Evolutionary conservation across 1,140 invertebrate species (phyloP).

Genomic region (Galleria mellonella): DNA sequence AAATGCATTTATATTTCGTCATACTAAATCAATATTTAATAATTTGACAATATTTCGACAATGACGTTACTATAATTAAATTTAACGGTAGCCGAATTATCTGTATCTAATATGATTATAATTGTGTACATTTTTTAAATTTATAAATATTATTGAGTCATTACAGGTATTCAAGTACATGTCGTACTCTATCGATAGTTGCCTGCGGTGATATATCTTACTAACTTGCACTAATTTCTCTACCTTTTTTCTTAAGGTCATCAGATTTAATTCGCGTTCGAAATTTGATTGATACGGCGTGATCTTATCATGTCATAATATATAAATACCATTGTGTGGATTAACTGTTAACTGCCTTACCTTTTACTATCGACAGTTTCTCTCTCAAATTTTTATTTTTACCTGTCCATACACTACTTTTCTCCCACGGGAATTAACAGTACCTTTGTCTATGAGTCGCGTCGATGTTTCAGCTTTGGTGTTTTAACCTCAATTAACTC

Average conservation of each 20-base stretch:
- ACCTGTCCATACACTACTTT: constrained; percentile 4
- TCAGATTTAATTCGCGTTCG: background rate
- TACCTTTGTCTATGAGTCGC: constrained; percentile 47
- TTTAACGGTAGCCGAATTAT: too few species aligned
- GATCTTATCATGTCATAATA: background rate
- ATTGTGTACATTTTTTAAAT: too few species aligned
- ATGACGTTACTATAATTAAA: too few species aligned
- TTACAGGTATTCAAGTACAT: too few species aligned
- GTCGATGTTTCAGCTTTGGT: constrained; percentile 40
- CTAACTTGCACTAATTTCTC: constrained; percentile 1
- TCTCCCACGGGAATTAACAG: constrained; percentile 26
- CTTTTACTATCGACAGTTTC: constrained; percentile 22
- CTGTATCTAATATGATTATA: too few species aligned
- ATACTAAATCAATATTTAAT: too few species aligned
- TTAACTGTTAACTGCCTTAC: constrained; percentile 2
- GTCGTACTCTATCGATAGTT: background rate
- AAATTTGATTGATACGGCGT: constrained; percentile 8
- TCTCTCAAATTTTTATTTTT: constrained; percentile 35
- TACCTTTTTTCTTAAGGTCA: background rate
- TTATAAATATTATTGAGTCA: too few species aligned
- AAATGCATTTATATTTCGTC: too few species aligned
- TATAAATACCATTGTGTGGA: background rate
- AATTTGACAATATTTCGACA: too few species aligned
- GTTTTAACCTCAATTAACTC: constrained; percentile 59
- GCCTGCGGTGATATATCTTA: too few species aligned